phyloP scores from a whole-genome alignment of 2,888 invertebrate species.

The Sarcophaga variegata region DNA sequence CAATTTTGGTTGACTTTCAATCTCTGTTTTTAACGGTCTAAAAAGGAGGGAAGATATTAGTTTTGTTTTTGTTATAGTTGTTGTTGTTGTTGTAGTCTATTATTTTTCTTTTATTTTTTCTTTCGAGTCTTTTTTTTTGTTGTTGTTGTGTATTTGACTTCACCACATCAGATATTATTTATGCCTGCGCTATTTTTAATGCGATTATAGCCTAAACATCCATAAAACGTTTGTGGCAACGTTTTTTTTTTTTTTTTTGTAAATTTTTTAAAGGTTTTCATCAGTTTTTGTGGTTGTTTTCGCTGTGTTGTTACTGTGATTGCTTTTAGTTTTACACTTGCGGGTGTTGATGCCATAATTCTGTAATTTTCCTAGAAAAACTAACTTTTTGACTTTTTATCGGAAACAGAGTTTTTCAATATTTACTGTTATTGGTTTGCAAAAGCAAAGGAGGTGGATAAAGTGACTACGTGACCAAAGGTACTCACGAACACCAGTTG shows the following conservation, averaged over 20 bases:
- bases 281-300: not conserved
- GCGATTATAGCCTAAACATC: slow-evolving; percentile 66
- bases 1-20: slow-evolving; percentile 53
- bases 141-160: slow-evolving; percentile 19
- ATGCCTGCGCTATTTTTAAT: slow-evolving; percentile 68
- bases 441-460: no score
- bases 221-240: no score
- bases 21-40: slow-evolving; percentile 21
- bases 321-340: slow-evolving; percentile 65
- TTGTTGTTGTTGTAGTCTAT: no score
- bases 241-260: no score
- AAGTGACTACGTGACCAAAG: no score
- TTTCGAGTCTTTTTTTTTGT: slow-evolving; percentile 7
- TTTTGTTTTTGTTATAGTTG: no score
- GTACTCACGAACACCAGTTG: no score
- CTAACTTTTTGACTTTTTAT: slow-evolving; percentile 25
- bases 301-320: slow-evolving; percentile 26
- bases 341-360: slow-evolving; percentile 62
- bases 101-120: not conserved
- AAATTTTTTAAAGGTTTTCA: no score
- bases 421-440: no score
- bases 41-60: slow-evolving; percentile 1
- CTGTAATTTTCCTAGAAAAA: slow-evolving; percentile 53
- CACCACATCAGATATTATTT: slow-evolving; percentile 63
- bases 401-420: no score